phyloP scores from a whole-genome alignment of 2,113 vertebrate species.

The Nothocercus julius region DNA sequence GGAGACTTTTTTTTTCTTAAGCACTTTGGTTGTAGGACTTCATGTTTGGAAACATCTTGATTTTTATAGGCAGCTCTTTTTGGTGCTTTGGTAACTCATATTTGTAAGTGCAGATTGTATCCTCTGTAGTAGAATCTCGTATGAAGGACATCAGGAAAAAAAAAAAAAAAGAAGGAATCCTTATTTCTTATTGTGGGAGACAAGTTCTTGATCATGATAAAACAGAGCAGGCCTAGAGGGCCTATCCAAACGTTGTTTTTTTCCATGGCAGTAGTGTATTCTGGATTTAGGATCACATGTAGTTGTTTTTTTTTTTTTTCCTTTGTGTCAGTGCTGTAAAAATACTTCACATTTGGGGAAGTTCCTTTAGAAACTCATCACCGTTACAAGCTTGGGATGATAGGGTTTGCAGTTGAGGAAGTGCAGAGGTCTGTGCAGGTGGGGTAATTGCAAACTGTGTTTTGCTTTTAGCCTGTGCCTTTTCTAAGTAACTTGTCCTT shows the following conservation, averaged over 20 bases:
- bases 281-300: not conserved
- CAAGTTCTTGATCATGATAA: not conserved
- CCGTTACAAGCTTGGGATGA: not conserved
- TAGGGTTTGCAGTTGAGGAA: not conserved
- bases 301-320: not conserved
- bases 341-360: not conserved
- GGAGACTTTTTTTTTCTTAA: not conserved
- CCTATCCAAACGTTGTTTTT: not conserved
- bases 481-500: not conserved
- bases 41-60: not conserved
- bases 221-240: not conserved
- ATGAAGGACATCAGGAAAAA: not conserved
- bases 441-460: not conserved
- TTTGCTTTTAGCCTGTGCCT: not conserved
- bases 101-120: not conserved
- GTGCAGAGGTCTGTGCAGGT: not conserved
- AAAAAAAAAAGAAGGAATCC: not conserved
- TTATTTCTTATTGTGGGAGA: not conserved
- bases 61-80: not conserved
- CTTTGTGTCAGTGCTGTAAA: not conserved
- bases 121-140: not conserved
- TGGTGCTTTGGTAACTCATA: not conserved
- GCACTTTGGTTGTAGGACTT: not conserved
- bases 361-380: not conserved
- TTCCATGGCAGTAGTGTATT: not conserved